phyloP scores from a whole-genome alignment of 2,797 vertebrate species.

The Margarornis squamiger region DNA sequence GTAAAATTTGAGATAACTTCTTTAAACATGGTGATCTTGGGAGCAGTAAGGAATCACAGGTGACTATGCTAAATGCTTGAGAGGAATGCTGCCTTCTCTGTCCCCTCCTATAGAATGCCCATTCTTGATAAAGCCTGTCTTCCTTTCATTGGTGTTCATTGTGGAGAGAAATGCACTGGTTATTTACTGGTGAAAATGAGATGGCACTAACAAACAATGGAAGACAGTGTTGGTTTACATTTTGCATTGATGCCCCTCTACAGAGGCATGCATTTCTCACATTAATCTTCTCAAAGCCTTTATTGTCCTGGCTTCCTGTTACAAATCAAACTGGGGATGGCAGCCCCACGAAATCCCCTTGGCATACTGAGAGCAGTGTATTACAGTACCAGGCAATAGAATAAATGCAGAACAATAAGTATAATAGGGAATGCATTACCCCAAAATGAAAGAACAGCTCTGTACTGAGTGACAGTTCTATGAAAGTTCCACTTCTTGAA shows the following conservation, averaged over 20 bases:
- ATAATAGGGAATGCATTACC: slow-evolving; percentile 70
- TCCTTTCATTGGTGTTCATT: slow-evolving; percentile 57
- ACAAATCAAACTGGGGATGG: slow-evolving; percentile 73
- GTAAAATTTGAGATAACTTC: background rate
- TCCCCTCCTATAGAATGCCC: background rate
- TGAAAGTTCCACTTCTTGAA: background rate
- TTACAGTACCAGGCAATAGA: slow-evolving; percentile 79
- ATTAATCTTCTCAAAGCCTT: slow-evolving; percentile 77
- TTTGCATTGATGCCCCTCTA: slow-evolving; percentile 68
- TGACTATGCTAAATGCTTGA: background rate
- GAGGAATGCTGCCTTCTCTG: slow-evolving; percentile 4
- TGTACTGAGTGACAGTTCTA: background rate
- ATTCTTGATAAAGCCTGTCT: slow-evolving; percentile 19
- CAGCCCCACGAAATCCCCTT: slow-evolving; percentile 62
- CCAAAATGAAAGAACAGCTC: slow-evolving; percentile 54
- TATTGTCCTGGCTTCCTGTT: slow-evolving; percentile 78
- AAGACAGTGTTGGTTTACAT: slow-evolving; percentile 74
- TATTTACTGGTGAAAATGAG: slow-evolving; percentile 75
- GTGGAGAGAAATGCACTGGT: slow-evolving; percentile 62
- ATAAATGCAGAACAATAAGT: slow-evolving; percentile 68
- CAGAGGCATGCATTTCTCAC: slow-evolving; percentile 75
- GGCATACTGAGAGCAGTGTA: slow-evolving; percentile 74
- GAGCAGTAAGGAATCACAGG: background rate
- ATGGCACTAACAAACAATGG: slow-evolving; percentile 68
- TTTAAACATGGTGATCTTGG: background rate